These are phyloP conservation scores for Agrochola circellaris DNA, from an alignment of 2,888 invertebrate genomes.

Conservation along the genomic window DNA sequence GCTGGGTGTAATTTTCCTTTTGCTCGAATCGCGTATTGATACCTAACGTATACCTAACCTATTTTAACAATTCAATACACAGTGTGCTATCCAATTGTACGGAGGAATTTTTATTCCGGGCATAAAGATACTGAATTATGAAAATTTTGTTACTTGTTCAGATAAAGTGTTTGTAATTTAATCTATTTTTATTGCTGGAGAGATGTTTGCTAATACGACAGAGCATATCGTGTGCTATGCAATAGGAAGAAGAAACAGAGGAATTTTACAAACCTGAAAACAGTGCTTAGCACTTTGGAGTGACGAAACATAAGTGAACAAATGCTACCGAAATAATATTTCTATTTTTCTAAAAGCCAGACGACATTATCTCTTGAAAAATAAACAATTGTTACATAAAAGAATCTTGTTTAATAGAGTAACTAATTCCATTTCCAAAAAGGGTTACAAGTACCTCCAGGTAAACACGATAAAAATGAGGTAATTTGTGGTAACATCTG, in stretches of 20 bases:
- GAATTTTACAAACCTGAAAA: not conserved
- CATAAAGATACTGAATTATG: conserved; percentile 48
- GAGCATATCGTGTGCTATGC: not conserved
- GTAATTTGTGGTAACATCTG: conserved; percentile 18
- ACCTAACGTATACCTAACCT: conserved; percentile 58
- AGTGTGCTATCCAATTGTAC: conserved; percentile 56
- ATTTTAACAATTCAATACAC: conserved; percentile 68
- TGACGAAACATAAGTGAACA: conserved; percentile 5
- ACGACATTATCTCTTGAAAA: conserved; percentile 31
- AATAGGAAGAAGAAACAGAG: not conserved
- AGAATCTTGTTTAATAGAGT: conserved; percentile 56
- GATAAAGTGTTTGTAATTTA: conserved; percentile 16
- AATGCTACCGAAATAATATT: conserved; percentile 11
- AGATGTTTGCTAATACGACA: conserved; percentile 5
- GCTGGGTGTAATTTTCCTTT: conserved; percentile 63
- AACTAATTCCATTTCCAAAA: conserved; percentile 41
- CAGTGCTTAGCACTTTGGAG: conserved; percentile 5
- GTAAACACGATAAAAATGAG: conserved; percentile 34
- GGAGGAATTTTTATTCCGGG: conserved; percentile 50
- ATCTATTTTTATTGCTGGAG: conserved; percentile 11
- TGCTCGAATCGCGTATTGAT: conserved; percentile 62
- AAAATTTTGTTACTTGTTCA: conserved; percentile 34
- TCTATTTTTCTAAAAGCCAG: conserved; percentile 39
- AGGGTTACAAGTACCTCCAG: conserved; percentile 20
- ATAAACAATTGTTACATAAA: conserved; percentile 46